These are phyloP conservation scores for Callyntrura guangdongensis DNA, from an alignment of 2,888 invertebrate genomes.

Conservation along the genomic window DNA sequence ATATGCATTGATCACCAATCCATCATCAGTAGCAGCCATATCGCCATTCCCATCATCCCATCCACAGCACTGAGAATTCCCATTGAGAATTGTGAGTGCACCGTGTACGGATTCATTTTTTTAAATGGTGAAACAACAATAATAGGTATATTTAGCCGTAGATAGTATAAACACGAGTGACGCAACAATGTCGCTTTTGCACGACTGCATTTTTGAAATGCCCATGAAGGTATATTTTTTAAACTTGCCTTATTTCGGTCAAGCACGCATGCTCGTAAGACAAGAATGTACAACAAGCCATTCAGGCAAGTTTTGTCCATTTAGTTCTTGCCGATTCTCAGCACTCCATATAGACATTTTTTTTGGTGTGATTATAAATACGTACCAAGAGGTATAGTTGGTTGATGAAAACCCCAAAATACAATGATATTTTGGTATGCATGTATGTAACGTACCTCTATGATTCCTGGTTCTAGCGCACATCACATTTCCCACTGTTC, in stretches of 20 bases:
- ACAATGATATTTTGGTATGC: neutral
- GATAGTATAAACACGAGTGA: constrained; percentile 5
- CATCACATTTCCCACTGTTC: constrained; percentile 37
- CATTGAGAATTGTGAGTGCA: no score
- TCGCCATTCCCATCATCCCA: no score
- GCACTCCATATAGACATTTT: constrained; percentile 12
- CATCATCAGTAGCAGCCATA: no score
- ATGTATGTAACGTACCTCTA: neutral
- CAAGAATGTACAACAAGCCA: neutral
- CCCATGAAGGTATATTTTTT: constrained; percentile 29
- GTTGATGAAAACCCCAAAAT: neutral
- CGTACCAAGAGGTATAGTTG: neutral
- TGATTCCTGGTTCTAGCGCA: constrained; percentile 32
- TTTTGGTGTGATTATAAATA: neutral
- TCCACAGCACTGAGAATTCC: no score
- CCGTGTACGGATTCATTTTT: neutral
- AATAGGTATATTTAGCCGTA: constrained; percentile 6
- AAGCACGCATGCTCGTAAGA: constrained; percentile 47
- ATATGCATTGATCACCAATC: neutral
- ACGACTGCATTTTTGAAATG: constrained; percentile 72
- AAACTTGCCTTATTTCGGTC: constrained; percentile 66
- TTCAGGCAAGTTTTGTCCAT: neutral
- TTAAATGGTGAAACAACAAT: neutral
- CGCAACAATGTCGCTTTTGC: constrained; percentile 67
- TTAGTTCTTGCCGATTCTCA: constrained; percentile 14